Evolutionary conservation across 2,113 vertebrate genomes (phyloP).

Genomic region (Leptosomus discolor): DNA sequence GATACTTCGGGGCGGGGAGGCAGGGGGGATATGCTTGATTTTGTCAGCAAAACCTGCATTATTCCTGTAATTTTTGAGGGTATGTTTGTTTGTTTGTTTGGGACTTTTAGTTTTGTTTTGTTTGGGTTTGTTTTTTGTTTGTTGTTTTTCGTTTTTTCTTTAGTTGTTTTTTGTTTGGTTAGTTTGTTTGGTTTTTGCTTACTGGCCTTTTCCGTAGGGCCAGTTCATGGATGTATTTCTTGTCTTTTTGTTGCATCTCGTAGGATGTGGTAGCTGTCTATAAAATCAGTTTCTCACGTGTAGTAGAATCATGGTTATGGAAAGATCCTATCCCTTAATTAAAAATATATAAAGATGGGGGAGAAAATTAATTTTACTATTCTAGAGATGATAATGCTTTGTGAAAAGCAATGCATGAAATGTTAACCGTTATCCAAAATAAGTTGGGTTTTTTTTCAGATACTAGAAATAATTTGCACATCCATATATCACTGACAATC

Average conservation of each 20-base stretch:
- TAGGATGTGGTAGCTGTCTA: background rate
- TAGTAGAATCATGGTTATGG: background rate
- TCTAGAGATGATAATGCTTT: background rate
- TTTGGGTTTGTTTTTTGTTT: too few relatives aligned
- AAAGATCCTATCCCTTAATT: background rate
- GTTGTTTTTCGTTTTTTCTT: too few relatives aligned
- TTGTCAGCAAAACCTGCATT: background rate
- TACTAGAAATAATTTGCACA: background rate
- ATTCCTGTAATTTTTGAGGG: background rate
- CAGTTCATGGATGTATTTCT: background rate
- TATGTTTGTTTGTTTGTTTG: too few relatives aligned
- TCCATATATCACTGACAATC: background rate
- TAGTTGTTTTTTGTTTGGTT: fast-evolving
- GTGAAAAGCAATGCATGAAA: background rate
- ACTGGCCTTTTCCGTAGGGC: background rate
- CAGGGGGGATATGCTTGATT: background rate
- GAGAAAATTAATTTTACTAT: background rate
- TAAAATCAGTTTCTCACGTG: background rate
- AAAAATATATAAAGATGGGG: background rate
- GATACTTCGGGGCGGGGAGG: background rate
- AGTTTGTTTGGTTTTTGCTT: background rate
- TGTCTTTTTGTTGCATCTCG: background rate
- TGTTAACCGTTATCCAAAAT: background rate
- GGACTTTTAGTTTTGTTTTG: too few relatives aligned
- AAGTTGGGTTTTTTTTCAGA: background rate